These are phyloP conservation scores for Rhagonycha fulva DNA, from an alignment of 2,888 invertebrate species.

Conservation along the genomic window DNA sequence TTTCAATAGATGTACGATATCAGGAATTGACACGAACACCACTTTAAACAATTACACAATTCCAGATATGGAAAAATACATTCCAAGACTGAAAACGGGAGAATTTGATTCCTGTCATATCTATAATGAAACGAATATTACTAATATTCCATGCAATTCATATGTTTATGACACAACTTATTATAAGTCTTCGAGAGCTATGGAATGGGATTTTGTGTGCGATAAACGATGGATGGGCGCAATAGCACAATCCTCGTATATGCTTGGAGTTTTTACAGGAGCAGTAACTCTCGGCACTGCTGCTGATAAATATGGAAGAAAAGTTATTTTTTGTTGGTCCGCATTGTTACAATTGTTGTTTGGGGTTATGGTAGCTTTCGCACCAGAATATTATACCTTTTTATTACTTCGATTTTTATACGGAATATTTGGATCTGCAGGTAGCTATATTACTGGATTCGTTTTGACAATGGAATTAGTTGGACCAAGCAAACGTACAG, in stretches of 20 bases:
- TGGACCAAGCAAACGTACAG: conserved; percentile 77
- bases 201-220: conserved; percentile 85
- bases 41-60: conserved; percentile 57
- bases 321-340: conserved; percentile 78
- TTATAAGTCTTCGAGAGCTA: conserved; percentile 72
- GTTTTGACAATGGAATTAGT: conserved; percentile 82
- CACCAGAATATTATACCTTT: conserved; percentile 77
- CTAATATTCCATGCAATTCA: conserved; percentile 55
- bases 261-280: conserved; percentile 83
- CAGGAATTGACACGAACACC: conserved; percentile 61
- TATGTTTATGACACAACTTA: conserved; percentile 78
- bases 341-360: conserved; percentile 74
- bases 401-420: conserved; percentile 70
- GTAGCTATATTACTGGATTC: conserved; percentile 70
- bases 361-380: conserved; percentile 70
- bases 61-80: conserved; percentile 57
- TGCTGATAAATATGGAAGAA: conserved; percentile 78
- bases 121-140: conserved; percentile 49
- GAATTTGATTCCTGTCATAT: conserved; percentile 68
- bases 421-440: conserved; percentile 84
- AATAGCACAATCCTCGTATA: conserved; percentile 75
- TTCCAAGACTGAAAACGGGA: conserved; percentile 63
- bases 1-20: conserved; percentile 62
- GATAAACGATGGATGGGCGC: conserved; percentile 81
- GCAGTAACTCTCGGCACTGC: conserved; percentile 77